phyloP scores from a whole-genome alignment of 2,113 vertebrate genomes.

The Pangasianodon gigas region DNA sequence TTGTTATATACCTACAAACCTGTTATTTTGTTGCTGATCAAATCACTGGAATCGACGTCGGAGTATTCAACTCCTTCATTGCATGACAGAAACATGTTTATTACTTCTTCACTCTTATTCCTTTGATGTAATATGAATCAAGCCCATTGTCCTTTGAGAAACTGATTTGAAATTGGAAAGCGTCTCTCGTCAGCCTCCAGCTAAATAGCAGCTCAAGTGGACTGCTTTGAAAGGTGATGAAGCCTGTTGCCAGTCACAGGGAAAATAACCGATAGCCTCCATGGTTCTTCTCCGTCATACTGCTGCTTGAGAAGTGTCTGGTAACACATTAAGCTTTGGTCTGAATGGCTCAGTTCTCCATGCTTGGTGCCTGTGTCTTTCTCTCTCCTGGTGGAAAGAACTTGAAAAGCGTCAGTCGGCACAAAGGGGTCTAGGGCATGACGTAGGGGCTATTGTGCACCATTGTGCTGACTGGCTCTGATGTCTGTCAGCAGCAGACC shows the following conservation, averaged over 20 bases:
- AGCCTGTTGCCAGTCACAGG: conserved; percentile 24
- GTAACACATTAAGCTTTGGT: conserved; percentile 33
- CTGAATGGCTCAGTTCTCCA: conserved; percentile 23
- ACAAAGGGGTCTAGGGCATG: conserved; percentile 30
- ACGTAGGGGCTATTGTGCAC: conserved; percentile 24
- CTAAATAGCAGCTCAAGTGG: conserved; percentile 11
- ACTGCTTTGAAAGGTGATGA: conserved; percentile 31
- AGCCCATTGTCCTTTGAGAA: not conserved
- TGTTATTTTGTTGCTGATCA: not conserved
- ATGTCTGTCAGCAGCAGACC: conserved; percentile 39
- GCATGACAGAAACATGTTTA: not conserved
- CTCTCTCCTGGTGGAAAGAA: conserved; percentile 9
- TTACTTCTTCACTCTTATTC: not conserved
- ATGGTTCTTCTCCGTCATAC: conserved; percentile 11
- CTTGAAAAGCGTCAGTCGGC: conserved; percentile 2
- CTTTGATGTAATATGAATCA: not conserved
- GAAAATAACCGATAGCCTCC: conserved; percentile 11
- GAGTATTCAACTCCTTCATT: not conserved
- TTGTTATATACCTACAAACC: not conserved
- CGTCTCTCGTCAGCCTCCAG: not conserved
- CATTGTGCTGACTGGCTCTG: conserved; percentile 8
- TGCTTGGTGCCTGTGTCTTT: conserved; percentile 11
- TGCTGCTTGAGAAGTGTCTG: conserved; percentile 34
- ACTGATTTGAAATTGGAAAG: not conserved
- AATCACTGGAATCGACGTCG: not conserved